Percentiles rank a stretch among this genome's conserved stretches.
phyloP scores from a whole-genome alignment of 2,888 invertebrate species.

The Meteorus colon region DNA sequence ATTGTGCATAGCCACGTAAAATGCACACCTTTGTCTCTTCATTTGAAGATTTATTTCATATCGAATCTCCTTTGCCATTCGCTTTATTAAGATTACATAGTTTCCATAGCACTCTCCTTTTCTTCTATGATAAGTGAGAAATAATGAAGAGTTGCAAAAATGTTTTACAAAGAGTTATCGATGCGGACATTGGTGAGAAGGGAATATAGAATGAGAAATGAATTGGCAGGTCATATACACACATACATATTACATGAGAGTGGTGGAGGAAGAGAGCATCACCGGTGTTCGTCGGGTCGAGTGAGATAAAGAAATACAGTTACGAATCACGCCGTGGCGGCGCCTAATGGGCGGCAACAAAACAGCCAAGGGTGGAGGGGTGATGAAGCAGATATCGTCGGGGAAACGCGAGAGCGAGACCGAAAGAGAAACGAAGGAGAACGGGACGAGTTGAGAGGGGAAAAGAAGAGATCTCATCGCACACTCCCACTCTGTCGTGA shows the following conservation, averaged over 20 bases:
- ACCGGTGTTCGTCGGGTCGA: conserved; percentile 37
- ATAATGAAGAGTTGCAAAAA: background rate
- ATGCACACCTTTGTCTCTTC: conserved; percentile 5
- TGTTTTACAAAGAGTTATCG: conserved; percentile 24
- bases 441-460: conserved; percentile 30
- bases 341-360: conserved; percentile 73
- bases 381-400: conserved; percentile 39
- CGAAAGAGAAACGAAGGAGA: conserved; percentile 11
- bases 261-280: conserved; percentile 16
- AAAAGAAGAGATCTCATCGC: conserved; percentile 15
- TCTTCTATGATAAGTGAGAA: background rate
- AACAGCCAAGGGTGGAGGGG: conserved; percentile 58
- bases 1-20: conserved; percentile 4
- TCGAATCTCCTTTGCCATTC: background rate
- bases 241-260: conserved; percentile 14
- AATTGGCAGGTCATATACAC: conserved; percentile 32
- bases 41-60: background rate
- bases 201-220: conserved; percentile 25
- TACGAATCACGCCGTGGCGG: conserved; percentile 72
- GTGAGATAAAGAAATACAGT: conserved; percentile 70
- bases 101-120: background rate
- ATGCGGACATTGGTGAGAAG: conserved; percentile 33
- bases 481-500: conserved; percentile 25
- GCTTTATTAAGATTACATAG: background rate
- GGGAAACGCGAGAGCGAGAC: conserved; percentile 41